Evolutionary conservation across 2,113 vertebrate species (phyloP), one percentile per base, ranked within the genome.

Genomic region (Lagopus muta): DNA sequence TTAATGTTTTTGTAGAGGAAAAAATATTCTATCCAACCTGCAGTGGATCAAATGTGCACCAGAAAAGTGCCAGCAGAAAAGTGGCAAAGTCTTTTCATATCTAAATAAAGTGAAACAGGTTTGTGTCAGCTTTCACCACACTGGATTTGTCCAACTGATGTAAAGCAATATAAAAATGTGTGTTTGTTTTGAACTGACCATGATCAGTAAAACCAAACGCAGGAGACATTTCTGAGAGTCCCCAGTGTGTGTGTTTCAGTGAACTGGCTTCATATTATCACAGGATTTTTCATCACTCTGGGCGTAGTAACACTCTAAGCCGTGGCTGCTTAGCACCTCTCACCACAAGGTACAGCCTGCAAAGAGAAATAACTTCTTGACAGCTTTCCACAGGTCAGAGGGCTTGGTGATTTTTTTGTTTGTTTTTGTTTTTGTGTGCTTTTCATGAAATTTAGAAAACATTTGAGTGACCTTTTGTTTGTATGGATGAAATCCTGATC

Each of bases 281-380:
- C 16, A 1, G 8, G 52, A 38, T 40, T 94, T 92, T 92, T 86
- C 80, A 84, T 25, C 43, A 57, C 88, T 70, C 65, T 86, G 47
- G 75, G 74, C 54, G 40, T 11, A 75, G 3, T 61, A 81, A 47
- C 32, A 45, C n/a, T 73, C 13, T 89, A 89, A 89, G 62, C 62
- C 79, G 16, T 66, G 54, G 34, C n/a, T 95, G 58, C 86, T 84
- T 86, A 90, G 64, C 62, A 62, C 40, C 34, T 84, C 65, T 82
- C 47, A 73, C 57, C 22, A 36, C 57, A 74, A 86, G 66, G 48
- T 73, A 28, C 18, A 87, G 8, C n/a, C 55, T 73, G 21, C n/a
- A 72, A 89, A 75, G n/a, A 45, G 66, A 52, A 82, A 40, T 16
- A 45, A 45, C 40, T 30, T 57, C 30, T 9, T 22, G 34, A n/a